phyloP scores from a whole-genome alignment of 2,113 vertebrate species.

The Chionodraco myersi region DNA sequence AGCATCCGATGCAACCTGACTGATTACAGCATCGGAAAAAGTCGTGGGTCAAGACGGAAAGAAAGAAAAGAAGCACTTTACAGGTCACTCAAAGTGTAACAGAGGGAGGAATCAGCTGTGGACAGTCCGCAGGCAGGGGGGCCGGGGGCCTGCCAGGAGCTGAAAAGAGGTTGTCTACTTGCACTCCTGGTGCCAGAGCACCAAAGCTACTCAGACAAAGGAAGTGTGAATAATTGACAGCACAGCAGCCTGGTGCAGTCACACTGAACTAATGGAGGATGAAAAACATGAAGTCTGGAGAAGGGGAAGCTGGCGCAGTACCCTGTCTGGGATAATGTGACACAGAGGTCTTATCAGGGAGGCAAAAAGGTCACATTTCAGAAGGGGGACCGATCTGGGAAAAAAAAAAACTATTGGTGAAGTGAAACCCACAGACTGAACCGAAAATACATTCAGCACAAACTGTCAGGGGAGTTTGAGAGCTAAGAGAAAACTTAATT shows the following conservation, averaged over 20 bases:
- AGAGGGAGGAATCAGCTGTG: conserved; percentile 20
- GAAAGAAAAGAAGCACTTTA: neutral
- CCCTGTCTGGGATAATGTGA: conserved; percentile 31
- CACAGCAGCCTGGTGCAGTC: conserved; percentile 43
- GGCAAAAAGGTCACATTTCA: neutral
- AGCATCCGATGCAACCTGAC: neutral
- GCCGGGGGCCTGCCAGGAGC: conserved; percentile 14
- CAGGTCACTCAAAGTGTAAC: conserved; percentile 20
- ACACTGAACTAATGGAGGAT: conserved; percentile 63
- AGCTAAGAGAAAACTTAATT: no score
- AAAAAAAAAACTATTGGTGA: neutral
- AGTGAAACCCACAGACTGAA: neutral
- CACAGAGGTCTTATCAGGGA: conserved; percentile 20
- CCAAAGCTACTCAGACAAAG: conserved; percentile 54
- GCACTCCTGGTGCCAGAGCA: conserved; percentile 26
- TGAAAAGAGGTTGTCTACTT: conserved; percentile 47
- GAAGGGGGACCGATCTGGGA: neutral
- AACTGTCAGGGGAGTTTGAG: neutral
- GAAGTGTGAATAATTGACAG: conserved; percentile 75
- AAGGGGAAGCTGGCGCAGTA: neutral
- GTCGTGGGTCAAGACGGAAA: neutral
- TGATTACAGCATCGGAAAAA: neutral
- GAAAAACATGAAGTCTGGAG: conserved; percentile 55
- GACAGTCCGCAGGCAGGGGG: conserved; percentile 36
- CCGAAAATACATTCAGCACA: neutral